Percentiles rank a stretch among this genome's conserved stretches.
These are phyloP conservation scores for Lichenostomus cassidix DNA, from an alignment of 2,113 vertebrate species.

Conservation along the genomic window DNA sequence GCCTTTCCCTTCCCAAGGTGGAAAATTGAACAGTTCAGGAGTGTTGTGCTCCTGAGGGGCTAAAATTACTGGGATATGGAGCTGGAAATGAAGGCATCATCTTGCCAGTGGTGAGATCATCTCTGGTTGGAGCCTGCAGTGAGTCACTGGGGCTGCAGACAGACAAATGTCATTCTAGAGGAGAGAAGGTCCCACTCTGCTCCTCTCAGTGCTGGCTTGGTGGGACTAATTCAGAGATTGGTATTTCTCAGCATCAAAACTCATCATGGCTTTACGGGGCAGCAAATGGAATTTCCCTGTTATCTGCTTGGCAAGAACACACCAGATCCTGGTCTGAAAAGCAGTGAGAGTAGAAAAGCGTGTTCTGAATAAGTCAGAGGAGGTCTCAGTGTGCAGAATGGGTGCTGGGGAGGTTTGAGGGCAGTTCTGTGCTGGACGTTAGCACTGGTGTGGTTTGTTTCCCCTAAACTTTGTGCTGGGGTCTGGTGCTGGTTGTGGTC, in stretches of 20 bases:
- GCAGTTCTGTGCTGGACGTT: background rate
- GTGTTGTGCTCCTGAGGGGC: background rate
- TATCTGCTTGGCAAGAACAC: background rate
- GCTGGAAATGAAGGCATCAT: background rate
- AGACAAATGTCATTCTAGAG: background rate
- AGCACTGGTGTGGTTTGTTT: background rate
- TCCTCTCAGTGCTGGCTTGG: background rate
- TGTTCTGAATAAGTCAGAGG: conserved; percentile 1
- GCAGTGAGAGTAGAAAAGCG: background rate
- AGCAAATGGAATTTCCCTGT: background rate
- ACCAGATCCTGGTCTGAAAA: background rate
- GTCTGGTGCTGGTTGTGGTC: background rate
- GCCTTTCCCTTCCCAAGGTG: background rate
- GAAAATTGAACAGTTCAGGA: background rate
- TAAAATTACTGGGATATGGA: background rate
- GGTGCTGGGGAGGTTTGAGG: background rate
- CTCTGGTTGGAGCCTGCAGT: background rate
- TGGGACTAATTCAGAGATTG: background rate
- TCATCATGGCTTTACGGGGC: background rate
- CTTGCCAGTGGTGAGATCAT: background rate
- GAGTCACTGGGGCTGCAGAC: background rate
- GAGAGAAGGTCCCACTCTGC: background rate
- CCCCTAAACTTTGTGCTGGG: background rate
- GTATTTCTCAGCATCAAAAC: background rate
- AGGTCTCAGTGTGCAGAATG: conserved; percentile 4